Evolutionary conservation across 2,113 vertebrate genomes (phyloP).

Genomic region (Alectura lathami): DNA sequence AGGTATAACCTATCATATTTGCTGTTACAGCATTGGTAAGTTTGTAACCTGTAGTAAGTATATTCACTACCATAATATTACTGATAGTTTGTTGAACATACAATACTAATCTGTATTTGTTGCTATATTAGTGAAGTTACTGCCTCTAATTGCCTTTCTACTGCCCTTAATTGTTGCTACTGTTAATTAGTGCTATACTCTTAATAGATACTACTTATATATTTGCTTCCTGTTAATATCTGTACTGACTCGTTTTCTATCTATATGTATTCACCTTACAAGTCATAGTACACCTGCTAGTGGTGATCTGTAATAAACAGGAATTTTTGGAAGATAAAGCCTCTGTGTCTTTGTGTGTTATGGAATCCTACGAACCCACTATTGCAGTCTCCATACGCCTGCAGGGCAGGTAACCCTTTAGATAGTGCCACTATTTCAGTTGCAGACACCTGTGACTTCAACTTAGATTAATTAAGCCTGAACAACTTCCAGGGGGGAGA

Average conservation of each 20-base stretch:
- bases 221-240: neutral
- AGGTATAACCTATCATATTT: neutral
- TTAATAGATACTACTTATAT: neutral
- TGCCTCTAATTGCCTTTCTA: neutral
- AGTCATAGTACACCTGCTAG: neutral
- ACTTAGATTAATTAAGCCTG: neutral
- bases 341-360: neutral
- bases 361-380: neutral
- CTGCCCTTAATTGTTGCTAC: neutral
- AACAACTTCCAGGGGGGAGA: neutral
- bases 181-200: neutral
- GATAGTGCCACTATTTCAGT: neutral
- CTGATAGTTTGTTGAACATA: neutral
- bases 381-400: rapidly evolving
- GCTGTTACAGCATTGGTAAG: neutral
- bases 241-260: neutral
- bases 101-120: neutral
- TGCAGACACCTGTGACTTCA: neutral
- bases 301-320: neutral
- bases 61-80: neutral
- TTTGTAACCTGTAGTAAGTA: neutral
- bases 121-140: neutral
- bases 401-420: neutral
- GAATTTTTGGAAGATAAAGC: neutral
- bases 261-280: neutral